These are phyloP conservation scores for Troides aeacus DNA, from an alignment of 2,888 invertebrate species.

Conservation along the genomic window DNA sequence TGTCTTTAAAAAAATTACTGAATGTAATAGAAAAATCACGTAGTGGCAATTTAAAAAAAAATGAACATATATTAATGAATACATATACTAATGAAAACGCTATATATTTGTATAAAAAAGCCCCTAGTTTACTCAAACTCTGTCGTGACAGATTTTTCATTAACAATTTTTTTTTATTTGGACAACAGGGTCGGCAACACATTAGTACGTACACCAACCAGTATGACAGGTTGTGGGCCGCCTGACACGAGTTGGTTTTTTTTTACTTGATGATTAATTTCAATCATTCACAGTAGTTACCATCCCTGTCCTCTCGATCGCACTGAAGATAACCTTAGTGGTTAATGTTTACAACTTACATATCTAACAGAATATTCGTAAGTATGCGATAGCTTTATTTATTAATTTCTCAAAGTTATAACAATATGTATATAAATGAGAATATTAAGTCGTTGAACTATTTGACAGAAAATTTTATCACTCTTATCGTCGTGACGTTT, in stretches of 20 bases:
- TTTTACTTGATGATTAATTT: conserved; percentile 29
- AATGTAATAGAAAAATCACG: too few relatives aligned
- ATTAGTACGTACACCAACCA: conserved; percentile 26
- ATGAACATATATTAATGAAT: not conserved
- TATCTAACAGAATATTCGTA: conserved; percentile 19
- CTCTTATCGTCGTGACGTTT: too few relatives aligned
- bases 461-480: conserved; percentile 3
- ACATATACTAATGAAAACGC: not conserved
- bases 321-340: conserved; percentile 22
- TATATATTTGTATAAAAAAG: conserved; percentile 3
- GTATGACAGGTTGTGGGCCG: conserved; percentile 26
- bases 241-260: conserved; percentile 20
- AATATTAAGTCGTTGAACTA: not conserved
- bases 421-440: conserved; percentile 10
- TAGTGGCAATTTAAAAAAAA: too few relatives aligned
- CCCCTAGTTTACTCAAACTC: conserved; percentile 11
- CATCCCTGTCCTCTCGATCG: conserved; percentile 21
- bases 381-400: not conserved
- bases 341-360: conserved; percentile 21
- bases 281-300: conserved; percentile 29
- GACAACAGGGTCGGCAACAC: conserved; percentile 14
- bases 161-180: conserved; percentile 25
- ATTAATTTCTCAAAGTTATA: not conserved
- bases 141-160: conserved; percentile 27
- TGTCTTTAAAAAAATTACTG: too few relatives aligned